A percentile compares a stretch with the other conserved stretches of the same genome.
Conservation (phyloP, 2,888 invertebrate species). For the Xiphydria camelus region DNA sequence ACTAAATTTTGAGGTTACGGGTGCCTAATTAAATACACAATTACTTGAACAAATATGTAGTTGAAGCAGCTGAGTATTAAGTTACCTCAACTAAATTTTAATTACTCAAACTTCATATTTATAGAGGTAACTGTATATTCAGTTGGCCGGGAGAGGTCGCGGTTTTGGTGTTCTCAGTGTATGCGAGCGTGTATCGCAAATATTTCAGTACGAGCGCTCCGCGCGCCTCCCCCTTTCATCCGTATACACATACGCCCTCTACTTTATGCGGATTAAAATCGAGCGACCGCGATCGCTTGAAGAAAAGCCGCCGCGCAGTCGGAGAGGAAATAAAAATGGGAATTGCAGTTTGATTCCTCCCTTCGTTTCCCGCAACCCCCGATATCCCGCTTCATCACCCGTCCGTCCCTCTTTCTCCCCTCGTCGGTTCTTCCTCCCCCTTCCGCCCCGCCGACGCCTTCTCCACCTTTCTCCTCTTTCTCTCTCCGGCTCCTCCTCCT, state of each 20-base stretch:
- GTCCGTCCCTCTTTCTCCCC: constrained; percentile 18
- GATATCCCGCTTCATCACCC: constrained; percentile 8
- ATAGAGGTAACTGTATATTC: no score
- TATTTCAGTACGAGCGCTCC: no score
- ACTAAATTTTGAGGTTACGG: no score
- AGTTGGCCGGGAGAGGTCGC: no score
- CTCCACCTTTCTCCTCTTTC: constrained; percentile 17
- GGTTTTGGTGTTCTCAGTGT: no score
- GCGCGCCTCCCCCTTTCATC: no score
- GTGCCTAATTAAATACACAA: no score
- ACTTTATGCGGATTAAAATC: constrained; percentile 44
- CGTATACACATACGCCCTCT: constrained; percentile 23
- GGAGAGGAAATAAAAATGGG: constrained; percentile 48
- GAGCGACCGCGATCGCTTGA: constrained; percentile 20
- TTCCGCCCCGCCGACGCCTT: constrained; percentile 13
- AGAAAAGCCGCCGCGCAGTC: constrained; percentile 23
- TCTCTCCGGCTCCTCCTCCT: constrained; percentile 21
- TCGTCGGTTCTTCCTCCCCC: constrained; percentile 16
- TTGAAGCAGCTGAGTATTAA: no score
- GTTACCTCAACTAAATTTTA: no score
- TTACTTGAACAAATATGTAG: no score
- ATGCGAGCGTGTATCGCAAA: no score
- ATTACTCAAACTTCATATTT: no score
- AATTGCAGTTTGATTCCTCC: constrained; percentile 50
- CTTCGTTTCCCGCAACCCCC: constrained; percentile 21